Percentiles rank a stretch among this genome's conserved stretches.
phyloP scores from a whole-genome alignment of 2,888 invertebrate species.

The Diarsia brunnea region DNA sequence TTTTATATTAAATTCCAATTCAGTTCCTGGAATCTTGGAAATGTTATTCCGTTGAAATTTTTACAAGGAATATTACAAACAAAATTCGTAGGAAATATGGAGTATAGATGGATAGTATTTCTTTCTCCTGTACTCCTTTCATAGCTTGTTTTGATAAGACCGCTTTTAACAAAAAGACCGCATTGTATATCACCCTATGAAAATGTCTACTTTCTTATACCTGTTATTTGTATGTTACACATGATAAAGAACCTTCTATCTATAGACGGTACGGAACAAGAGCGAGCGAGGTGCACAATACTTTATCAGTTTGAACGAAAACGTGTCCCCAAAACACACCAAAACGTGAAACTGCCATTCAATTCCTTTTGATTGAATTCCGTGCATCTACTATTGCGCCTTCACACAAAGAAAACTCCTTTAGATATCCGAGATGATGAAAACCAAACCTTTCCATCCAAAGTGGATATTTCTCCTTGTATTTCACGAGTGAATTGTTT shows the following conservation, averaged over 20 bases:
- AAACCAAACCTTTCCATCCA: conserved; percentile 51
- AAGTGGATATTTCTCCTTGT: conserved; percentile 48
- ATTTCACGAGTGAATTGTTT: conserved; percentile 36
- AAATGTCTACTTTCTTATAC: neutral
- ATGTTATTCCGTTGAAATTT: conserved; percentile 5
- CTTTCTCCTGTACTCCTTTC: neutral
- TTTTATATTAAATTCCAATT: conserved; percentile 38
- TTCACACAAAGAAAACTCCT: conserved; percentile 58
- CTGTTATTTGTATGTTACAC: neutral
- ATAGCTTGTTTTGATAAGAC: neutral
- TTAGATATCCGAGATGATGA: conserved; percentile 54
- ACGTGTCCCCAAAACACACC: conserved; percentile 48
- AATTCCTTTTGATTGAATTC: conserved; percentile 63
- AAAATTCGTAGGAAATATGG: too few species aligned
- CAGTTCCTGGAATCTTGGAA: conserved; percentile 5
- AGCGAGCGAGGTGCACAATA: conserved; percentile 24
- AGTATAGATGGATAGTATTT: neutral
- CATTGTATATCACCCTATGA: neutral
- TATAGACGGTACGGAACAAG: conserved; percentile 10
- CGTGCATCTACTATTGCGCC: conserved; percentile 47
- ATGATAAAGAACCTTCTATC: neutral
- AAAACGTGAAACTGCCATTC: conserved; percentile 49
- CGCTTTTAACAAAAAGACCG: neutral
- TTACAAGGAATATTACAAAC: too few species aligned
- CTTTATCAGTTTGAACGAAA: conserved; percentile 45